Percentiles rank a stretch among this genome's conserved stretches.
These are phyloP conservation scores for Iphiclides podalirius DNA, from an alignment of 2,888 invertebrate genomes.

Conservation along the genomic window DNA sequence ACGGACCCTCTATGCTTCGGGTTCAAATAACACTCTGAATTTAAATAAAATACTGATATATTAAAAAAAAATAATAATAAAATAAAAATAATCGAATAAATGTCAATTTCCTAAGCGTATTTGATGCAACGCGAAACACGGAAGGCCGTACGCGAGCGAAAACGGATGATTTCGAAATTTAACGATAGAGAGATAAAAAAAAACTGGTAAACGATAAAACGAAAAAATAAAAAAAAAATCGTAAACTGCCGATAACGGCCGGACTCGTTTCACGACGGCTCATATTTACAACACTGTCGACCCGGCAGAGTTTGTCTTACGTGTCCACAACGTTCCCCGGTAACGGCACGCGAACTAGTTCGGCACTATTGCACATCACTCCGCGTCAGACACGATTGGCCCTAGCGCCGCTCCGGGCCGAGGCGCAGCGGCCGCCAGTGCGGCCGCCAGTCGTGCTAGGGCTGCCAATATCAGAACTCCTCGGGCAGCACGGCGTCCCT, in stretches of 20 bases:
- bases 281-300: conserved; percentile 21
- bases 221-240: conserved; percentile 3
- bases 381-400: conserved; percentile 14
- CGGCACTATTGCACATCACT: conserved; percentile 6
- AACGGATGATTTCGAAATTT: conserved; percentile 4
- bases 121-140: conserved; percentile 14
- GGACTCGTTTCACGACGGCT: neutral
- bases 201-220: conserved; percentile 13
- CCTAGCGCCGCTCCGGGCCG: conserved; percentile 34
- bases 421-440: conserved; percentile 63
- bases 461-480: conserved; percentile 74
- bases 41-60: conserved; percentile 20
- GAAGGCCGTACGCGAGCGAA: conserved; percentile 5
- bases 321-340: conserved; percentile 12
- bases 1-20: conserved; percentile 10
- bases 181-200: too few relatives aligned
- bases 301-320: conserved; percentile 13
- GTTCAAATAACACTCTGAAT: conserved; percentile 1
- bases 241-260: conserved; percentile 2
- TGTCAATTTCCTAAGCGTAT: conserved; percentile 9
- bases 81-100: too few relatives aligned
- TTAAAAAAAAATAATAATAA: too few relatives aligned
- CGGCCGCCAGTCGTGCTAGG: conserved; percentile 69
- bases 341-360: neutral
- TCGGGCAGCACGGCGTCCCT: conserved; percentile 82